These are phyloP conservation scores for Anguilla obscura DNA, from an alignment of 2,797 vertebrate genomes.

Conservation along the genomic window DNA sequence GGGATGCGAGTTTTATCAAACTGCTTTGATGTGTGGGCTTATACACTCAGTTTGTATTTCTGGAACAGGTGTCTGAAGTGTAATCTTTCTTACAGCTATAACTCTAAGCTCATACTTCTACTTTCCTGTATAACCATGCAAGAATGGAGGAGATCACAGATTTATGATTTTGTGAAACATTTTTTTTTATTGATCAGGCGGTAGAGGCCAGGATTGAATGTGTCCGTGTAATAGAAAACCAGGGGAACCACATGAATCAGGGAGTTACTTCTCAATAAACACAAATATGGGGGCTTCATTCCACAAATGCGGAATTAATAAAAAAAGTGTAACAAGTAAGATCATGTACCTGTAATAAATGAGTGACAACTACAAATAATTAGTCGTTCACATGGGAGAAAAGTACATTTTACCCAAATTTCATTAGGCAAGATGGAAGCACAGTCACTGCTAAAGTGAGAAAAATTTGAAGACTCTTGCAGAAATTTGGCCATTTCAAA, in stretches of 20 bases:
- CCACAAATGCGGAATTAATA: background rate
- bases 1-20: background rate
- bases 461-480: background rate
- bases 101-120: background rate
- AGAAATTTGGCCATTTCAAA: background rate
- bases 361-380: background rate
- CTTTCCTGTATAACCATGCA: background rate
- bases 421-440: background rate
- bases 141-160: background rate
- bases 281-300: background rate
- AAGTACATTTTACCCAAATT: background rate
- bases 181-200: slow-evolving; percentile 7
- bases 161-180: background rate
- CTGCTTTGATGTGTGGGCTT: too few relatives aligned
- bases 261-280: background rate
- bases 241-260: background rate
- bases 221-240: background rate
- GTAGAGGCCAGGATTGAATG: background rate
- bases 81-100: too few relatives aligned
- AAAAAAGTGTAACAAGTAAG: background rate
- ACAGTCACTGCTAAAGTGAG: slow-evolving; percentile 2
- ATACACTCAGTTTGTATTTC: background rate
- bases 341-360: background rate
- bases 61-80: background rate
- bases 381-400: background rate